Evolutionary conservation across 2,113 vertebrate species (phyloP).

Genomic region (Python bivittatus): DNA sequence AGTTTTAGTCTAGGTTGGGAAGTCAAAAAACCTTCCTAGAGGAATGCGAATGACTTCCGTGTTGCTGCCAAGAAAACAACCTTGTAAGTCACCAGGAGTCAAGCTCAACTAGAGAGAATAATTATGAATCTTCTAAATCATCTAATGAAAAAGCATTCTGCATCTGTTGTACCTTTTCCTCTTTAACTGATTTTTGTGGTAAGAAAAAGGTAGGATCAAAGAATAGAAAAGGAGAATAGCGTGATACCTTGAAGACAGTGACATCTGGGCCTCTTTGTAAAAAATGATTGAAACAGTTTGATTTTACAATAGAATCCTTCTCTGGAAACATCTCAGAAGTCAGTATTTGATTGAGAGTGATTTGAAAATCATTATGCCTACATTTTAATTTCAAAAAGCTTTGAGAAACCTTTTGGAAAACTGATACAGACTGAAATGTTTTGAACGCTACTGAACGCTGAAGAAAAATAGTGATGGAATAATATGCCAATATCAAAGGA

Average conservation of each 20-base stretch:
- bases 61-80: background rate
- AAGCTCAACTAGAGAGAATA: background rate
- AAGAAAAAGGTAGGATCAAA: background rate
- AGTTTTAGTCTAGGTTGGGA: background rate
- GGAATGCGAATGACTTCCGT: background rate
- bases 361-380: accelerated
- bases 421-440: background rate
- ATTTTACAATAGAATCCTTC: background rate
- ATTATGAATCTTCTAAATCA: background rate
- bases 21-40: background rate
- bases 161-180: background rate
- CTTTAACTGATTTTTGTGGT: background rate
- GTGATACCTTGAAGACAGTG: background rate
- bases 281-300: background rate
- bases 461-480: background rate
- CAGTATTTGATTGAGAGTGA: accelerated
- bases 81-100: background rate
- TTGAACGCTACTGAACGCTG: background rate
- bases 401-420: background rate
- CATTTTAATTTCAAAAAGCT: background rate
- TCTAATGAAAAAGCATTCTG: background rate
- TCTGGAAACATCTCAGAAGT: background rate
- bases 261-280: background rate
- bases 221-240: background rate
- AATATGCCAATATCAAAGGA: background rate